Evolutionary conservation across 2,797 vertebrate species (phyloP).

Genomic region (Diceros bicornis): DNA sequence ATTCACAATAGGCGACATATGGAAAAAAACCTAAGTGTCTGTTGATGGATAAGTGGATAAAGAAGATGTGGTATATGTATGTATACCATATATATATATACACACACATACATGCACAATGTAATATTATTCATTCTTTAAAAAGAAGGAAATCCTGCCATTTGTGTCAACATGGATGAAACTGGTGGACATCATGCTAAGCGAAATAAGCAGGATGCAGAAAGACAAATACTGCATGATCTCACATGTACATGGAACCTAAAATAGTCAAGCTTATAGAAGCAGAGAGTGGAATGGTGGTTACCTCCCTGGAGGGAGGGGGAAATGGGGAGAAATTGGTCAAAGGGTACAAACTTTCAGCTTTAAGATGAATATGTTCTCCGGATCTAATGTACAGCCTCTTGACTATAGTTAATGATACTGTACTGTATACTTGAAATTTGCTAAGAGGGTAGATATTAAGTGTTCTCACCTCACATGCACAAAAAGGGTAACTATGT

Average conservation of each 20-base stretch:
- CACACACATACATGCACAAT: too few species aligned
- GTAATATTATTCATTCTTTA: not conserved
- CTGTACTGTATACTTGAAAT: too few species aligned
- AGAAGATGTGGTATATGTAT: too few species aligned
- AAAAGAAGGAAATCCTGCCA: not conserved
- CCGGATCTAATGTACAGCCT: too few species aligned
- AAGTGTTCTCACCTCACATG: too few species aligned
- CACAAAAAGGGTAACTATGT: not conserved
- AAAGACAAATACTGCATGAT: not conserved
- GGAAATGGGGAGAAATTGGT: not conserved
- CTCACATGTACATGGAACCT: not conserved
- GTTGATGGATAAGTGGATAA: not conserved
- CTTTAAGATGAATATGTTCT: not conserved
- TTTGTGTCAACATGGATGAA: not conserved
- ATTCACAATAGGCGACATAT: not conserved
- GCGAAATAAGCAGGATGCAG: not conserved
- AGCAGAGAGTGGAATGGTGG: not conserved
- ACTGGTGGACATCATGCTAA: too few species aligned
- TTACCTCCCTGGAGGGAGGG: not conserved
- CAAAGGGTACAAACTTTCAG: not conserved
- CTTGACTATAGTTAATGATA: not conserved
- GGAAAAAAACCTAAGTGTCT: not conserved
- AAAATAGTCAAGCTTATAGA: not conserved
- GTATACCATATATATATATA: too few species aligned
- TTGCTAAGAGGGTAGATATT: not conserved